Conservation (phyloP, 2,797 vertebrate species). For the Dromococcyx pavoninus region DNA sequence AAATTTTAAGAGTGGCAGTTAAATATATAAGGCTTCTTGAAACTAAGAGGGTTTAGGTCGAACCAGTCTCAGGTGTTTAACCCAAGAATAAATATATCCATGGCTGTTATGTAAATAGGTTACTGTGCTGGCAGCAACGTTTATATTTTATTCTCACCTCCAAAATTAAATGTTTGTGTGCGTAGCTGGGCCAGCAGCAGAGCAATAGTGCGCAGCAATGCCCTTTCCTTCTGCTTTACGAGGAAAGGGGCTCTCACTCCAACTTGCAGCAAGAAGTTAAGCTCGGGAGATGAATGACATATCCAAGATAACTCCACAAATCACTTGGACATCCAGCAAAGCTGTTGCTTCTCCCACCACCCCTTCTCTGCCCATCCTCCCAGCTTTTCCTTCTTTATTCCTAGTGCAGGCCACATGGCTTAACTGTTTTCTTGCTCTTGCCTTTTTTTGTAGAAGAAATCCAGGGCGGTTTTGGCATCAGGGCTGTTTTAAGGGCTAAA, state of each 20-base stretch:
- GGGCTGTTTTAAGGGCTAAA: neutral
- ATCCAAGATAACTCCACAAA: neutral
- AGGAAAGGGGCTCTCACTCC: neutral
- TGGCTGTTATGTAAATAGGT: neutral
- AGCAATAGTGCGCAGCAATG: fast-evolving
- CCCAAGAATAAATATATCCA: neutral
- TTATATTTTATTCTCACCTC: neutral
- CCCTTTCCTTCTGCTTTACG: neutral
- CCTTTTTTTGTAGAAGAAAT: neutral
- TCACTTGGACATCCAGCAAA: neutral
- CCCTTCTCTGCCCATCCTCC: neutral
- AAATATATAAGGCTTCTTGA: neutral
- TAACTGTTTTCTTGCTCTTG: neutral
- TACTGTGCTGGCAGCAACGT: neutral
- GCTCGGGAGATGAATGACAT: neutral
- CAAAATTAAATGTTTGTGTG: neutral
- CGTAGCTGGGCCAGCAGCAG: neutral
- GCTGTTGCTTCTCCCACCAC: neutral
- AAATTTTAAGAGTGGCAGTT: neutral
- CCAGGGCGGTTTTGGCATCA: neutral
- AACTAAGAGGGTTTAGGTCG: neutral
- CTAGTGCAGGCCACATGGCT: neutral
- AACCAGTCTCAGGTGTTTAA: neutral
- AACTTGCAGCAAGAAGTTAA: neutral
- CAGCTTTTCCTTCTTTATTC: neutral